Conservation (phyloP, 2,113 vertebrate species). For the Apodemus sylvaticus region DNA sequence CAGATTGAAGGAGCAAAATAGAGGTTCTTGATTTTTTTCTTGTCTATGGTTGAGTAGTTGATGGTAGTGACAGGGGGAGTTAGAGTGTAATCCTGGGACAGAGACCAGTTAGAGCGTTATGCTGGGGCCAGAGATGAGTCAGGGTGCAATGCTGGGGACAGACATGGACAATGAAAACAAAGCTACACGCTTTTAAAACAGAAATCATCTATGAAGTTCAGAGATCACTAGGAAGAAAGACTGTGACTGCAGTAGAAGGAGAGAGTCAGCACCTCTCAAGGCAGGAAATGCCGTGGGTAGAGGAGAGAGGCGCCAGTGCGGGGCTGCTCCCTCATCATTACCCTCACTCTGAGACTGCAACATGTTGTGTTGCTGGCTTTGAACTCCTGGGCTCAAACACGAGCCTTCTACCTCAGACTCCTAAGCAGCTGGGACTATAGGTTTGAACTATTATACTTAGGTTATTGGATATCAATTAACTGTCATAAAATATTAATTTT, state of each 20-base stretch:
- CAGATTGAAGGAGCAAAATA: slow-evolving; percentile 9
- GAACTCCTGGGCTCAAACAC: neutral
- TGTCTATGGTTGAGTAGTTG: neutral
- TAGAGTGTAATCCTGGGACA: neutral
- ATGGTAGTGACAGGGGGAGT: neutral
- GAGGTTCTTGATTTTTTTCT: neutral
- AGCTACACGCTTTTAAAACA: slow-evolving; percentile 24
- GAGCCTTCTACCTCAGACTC: neutral
- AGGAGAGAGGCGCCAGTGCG: neutral
- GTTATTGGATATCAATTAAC: neutral
- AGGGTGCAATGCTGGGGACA: neutral
- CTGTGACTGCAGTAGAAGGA: neutral
- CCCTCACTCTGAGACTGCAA: neutral
- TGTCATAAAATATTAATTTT: slow-evolving; percentile 33
- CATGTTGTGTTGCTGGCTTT: neutral
- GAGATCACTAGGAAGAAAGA: neutral
- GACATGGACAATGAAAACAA: slow-evolving; percentile 13
- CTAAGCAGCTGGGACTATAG: neutral
- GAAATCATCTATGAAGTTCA: neutral
- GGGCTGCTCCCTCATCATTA: neutral
- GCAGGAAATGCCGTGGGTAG: neutral
- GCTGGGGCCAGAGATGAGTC: neutral
- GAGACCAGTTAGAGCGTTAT: no score
- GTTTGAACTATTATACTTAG: neutral
- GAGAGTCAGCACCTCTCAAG: neutral